Evolutionary conservation across 2,113 vertebrate species (phyloP).

Genomic region (Neomonachus schauinslandi): DNA sequence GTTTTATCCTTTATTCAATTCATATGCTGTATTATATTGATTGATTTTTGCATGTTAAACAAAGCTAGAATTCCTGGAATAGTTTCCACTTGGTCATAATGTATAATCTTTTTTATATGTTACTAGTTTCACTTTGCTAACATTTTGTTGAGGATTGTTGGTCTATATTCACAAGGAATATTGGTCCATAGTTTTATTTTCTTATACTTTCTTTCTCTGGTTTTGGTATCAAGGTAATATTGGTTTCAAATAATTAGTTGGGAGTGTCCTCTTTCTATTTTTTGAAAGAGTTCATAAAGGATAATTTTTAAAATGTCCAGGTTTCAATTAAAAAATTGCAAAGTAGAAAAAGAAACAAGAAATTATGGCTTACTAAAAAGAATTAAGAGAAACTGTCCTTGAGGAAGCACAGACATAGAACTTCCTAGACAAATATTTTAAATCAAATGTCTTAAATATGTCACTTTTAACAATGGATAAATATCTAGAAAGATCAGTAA

Average conservation of each 20-base stretch:
- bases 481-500: neutral
- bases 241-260: neutral
- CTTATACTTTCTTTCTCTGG: neutral
- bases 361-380: neutral
- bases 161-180: neutral
- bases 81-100: neutral
- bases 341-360: neutral
- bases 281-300: neutral
- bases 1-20: neutral
- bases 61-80: conserved; percentile 1
- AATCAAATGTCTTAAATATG: neutral
- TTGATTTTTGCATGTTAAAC: neutral
- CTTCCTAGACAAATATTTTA: neutral
- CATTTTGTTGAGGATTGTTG: neutral
- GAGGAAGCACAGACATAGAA: neutral
- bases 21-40: neutral
- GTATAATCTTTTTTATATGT: neutral
- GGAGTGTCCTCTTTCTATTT: neutral
- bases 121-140: neutral
- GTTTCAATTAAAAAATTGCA: neutral
- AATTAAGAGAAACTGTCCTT: neutral
- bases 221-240: neutral
- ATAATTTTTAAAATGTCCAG: neutral
- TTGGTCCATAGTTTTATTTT: neutral
- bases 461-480: neutral